A percentile compares a stretch with the other conserved stretches of the same genome.
Conservation (phyloP, 2,888 invertebrate species). For the Amphipoea oculea region DNA sequence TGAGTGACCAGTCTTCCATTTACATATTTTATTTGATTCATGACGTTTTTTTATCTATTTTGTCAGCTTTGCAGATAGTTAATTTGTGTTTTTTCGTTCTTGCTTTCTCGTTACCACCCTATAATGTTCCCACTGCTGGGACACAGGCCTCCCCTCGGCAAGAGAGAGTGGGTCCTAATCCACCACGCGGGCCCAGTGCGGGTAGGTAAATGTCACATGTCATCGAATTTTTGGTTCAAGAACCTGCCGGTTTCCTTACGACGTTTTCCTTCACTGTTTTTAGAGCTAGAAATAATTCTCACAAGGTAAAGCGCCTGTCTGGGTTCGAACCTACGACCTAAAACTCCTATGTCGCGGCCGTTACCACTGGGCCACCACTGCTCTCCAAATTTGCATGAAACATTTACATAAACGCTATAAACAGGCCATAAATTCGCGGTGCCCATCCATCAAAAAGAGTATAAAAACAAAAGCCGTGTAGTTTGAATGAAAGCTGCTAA, state of each 20-base stretch:
- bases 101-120: not conserved
- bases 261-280: no score
- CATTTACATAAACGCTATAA: not conserved
- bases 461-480: slow-evolving; percentile 8
- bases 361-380: not conserved
- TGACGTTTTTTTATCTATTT: not conserved
- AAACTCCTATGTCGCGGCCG: not conserved
- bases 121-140: no score
- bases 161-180: no score
- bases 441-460: not conserved
- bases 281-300: no score
- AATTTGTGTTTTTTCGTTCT: not conserved
- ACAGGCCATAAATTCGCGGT: not conserved
- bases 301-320: not conserved
- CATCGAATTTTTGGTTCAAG: no score
- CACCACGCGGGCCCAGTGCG: no score
- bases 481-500: slow-evolving; percentile 44
- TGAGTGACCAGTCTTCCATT: not conserved
- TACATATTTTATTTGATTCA: not conserved
- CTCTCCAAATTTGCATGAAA: not conserved
- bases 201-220: no score
- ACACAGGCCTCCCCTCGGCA: no score
- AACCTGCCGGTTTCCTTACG: no score
- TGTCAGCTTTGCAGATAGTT: not conserved
- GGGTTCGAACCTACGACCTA: not conserved